These are phyloP conservation scores for Disparrhopalites patrizii DNA, from an alignment of 2,888 invertebrate genomes.

Conservation along the genomic window DNA sequence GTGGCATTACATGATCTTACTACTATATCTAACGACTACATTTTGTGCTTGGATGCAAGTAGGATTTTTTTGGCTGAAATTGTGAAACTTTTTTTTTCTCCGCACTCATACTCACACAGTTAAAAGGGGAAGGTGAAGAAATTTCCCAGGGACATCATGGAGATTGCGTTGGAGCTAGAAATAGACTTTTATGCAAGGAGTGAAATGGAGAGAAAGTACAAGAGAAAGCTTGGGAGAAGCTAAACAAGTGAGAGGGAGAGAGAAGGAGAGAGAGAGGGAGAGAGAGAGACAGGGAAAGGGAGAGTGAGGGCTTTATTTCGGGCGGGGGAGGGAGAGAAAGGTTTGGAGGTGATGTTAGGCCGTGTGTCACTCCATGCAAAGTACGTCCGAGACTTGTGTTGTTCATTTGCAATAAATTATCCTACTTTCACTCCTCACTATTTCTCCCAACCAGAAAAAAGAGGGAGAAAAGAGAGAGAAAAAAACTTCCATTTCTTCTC, in stretches of 20 bases:
- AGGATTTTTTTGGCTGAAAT: too few species aligned
- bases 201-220: not conserved
- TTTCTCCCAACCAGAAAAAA: not conserved
- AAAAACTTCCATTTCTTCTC: too few species aligned
- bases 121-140: not conserved
- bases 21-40: too few species aligned
- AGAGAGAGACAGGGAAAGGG: not conserved
- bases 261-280: not conserved
- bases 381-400: not conserved
- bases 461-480: not conserved
- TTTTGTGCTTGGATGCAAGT: too few species aligned
- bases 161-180: not conserved
- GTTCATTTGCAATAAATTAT: slow-evolving; percentile 28
- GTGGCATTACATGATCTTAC: too few species aligned
- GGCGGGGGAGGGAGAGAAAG: too few species aligned
- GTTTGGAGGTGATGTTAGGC: too few species aligned
- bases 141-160: not conserved
- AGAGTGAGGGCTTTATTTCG: not conserved
- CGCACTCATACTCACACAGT: not conserved
- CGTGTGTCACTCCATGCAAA: not conserved
- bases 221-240: not conserved
- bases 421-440: slow-evolving; percentile 16
- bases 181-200: too few species aligned
- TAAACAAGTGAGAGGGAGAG: not conserved
- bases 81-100: slow-evolving; percentile 38